Conservation (phyloP, 2,888 invertebrate genomes). For the Chalcosyrphus nemorum region DNA sequence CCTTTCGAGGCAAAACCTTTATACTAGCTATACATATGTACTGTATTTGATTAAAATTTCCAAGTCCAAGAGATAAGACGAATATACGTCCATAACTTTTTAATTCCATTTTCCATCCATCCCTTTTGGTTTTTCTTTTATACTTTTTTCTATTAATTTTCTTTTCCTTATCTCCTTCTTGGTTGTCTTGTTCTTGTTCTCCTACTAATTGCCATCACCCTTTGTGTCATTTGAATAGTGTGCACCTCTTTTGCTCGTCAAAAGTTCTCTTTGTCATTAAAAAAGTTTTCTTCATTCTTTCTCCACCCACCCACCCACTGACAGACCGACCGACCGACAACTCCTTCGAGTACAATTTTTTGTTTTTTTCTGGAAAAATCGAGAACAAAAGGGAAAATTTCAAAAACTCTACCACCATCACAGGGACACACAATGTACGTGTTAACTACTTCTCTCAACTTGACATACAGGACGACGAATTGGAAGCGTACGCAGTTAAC, state of each 20-base stretch:
- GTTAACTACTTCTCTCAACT: constrained; percentile 69
- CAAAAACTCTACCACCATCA: constrained; percentile 3
- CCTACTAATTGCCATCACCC: constrained; percentile 64
- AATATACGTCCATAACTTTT: constrained; percentile 34
- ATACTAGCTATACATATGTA: neutral
- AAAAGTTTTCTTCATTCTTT: constrained; percentile 48
- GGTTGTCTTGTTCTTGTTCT: no score
- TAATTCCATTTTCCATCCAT: constrained; percentile 5
- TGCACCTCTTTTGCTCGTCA: constrained; percentile 66
- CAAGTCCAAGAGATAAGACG: constrained; percentile 42
- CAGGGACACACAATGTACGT: constrained; percentile 68
- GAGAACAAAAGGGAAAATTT: constrained; percentile 32
- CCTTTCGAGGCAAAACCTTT: neutral
- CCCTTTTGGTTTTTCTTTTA: neutral
- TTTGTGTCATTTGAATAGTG: constrained; percentile 63
- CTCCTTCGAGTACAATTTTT: constrained; percentile 35
- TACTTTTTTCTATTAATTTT: neutral
- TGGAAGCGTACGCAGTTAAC: constrained; percentile 71
- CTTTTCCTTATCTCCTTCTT: neutral
- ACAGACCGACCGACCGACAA: no score
- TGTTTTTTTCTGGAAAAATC: constrained; percentile 32
- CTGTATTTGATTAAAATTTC: constrained; percentile 20
- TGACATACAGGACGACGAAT: constrained; percentile 69
- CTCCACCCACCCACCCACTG: neutral
- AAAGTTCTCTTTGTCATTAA: constrained; percentile 69